Base-by-base conservation (phyloP, 2,797 vertebrate species). In the Botia kubotai region DNA sequence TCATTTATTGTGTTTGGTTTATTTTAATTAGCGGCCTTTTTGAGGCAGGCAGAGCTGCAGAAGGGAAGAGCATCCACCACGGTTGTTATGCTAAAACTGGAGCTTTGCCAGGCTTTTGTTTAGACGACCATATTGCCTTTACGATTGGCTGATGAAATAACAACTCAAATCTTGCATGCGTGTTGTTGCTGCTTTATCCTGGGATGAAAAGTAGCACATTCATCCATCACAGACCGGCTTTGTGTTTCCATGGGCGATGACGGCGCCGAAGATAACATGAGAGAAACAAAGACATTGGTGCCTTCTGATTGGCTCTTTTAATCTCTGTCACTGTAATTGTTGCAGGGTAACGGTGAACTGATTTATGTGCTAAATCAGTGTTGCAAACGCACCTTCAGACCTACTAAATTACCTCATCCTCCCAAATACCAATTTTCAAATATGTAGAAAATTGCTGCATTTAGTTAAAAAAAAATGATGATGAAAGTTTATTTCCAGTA, bases 341-440 rank as follows among this genome's bases (percentile, higher is more conserved):
- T 57, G 66, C 77, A 75, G 81, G 86, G 84, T 87, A 80, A 72
- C 67, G 72, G 66, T 79, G 75, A 57, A 77, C 80, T 85, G 84
- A 87, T 88, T 87, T 87, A 84, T 84, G 86, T 89, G 81, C 84
- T 75, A 80, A 85, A 87, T 84, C 85, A 85, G 84, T 82, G 80
- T 83, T 66, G 65, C 73, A 86, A 77, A 81, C 85, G 57, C 10
- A 73, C 63, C 46, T 70, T 62, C 60, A 57, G 70, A 43, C 33
- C 65, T 26, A 46, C 29, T 11, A 62, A 83, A 79, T 55, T 60
- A 11, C 48, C 50, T 68, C 70, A 65, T 65, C 67, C 29, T 58
- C 50, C 29, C 23, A 63, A 74, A 48, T 14, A 50, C 0, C 21
- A 68, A 46, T 58, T 16, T 77, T 69, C 8, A 69, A 23, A 79